These are phyloP conservation scores for Limanda limanda DNA, from an alignment of 2,113 vertebrate species.

Conservation along the genomic window DNA sequence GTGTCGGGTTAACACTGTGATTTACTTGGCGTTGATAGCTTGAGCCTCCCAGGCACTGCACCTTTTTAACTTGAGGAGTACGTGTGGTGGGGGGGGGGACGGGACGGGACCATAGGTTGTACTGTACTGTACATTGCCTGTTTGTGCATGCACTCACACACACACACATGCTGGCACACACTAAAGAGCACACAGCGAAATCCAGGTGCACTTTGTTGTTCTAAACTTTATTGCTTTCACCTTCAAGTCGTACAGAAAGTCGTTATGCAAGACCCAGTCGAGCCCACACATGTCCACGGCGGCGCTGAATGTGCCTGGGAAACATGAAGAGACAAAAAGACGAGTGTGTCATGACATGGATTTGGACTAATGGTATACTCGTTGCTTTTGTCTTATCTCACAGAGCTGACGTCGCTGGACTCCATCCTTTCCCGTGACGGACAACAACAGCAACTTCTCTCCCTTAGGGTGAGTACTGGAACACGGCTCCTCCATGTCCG, in stretches of 20 bases:
- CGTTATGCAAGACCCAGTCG: conserved; percentile 59
- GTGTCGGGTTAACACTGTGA: conserved; percentile 75
- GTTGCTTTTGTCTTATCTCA: conserved; percentile 56
- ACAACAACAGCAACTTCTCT: conserved; percentile 68
- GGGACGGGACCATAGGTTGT: conserved; percentile 23
- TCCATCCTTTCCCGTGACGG: conserved; percentile 61
- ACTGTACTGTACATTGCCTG: conserved; percentile 56
- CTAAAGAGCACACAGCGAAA: conserved; percentile 43
- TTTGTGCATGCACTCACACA: conserved; percentile 59
- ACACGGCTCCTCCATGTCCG: conserved; percentile 52
- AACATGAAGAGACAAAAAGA: conserved; percentile 4
- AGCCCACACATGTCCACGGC: conserved; percentile 67
- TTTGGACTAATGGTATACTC: conserved; percentile 56
- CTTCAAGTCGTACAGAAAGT: conserved; percentile 62
- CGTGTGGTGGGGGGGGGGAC: conserved; percentile 5
- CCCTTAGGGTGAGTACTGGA: conserved; percentile 76
- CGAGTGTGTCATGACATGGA: conserved; percentile 5
- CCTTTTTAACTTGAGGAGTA: conserved; percentile 66
- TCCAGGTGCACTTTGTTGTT: conserved; percentile 80
- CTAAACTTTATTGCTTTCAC: conserved; percentile 71
- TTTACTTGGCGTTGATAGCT: conserved; percentile 74
- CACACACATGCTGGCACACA: conserved; percentile 3
- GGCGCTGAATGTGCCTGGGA: conserved; percentile 20
- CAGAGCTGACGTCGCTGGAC: conserved; percentile 70
- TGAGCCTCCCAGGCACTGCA: conserved; percentile 74